Evolutionary conservation across 2,888 invertebrate genomes (phyloP).

Genomic region (Baronia brevicornis): DNA sequence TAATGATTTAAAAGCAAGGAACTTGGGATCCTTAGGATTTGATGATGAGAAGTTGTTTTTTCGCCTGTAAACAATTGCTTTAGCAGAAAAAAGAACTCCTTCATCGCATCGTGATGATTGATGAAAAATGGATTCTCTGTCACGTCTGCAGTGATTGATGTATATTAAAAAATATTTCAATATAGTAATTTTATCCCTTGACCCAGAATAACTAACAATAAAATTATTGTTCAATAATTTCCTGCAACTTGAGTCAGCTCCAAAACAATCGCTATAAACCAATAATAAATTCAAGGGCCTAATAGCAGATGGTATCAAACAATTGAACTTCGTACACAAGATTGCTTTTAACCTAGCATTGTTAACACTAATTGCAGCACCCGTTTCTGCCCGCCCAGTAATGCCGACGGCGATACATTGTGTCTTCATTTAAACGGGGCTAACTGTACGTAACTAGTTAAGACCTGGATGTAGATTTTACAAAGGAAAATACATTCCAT

Average conservation of each 20-base stretch:
- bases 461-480: slow-evolving; percentile 8
- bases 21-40: no score
- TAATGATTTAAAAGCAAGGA: no score
- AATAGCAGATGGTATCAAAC: slow-evolving; percentile 22
- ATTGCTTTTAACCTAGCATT: slow-evolving; percentile 39
- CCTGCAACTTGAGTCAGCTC: no score
- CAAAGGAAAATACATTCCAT: slow-evolving; percentile 12
- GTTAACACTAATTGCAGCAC: slow-evolving; percentile 55
- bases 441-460: slow-evolving; percentile 9
- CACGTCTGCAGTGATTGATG: no score
- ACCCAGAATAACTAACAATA: no score
- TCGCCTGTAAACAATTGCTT: no score
- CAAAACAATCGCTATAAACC: slow-evolving; percentile 3
- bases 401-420: slow-evolving; percentile 37
- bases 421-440: slow-evolving; percentile 30
- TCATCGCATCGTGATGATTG: no score
- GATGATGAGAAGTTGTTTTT: no score
- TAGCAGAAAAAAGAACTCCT: no score
- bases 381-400: slow-evolving; percentile 40
- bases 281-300: slow-evolving; percentile 12
- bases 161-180: no score
- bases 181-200: no score
- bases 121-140: slow-evolving; percentile 11
- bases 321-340: slow-evolving; percentile 36
- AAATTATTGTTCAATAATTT: no score